Conservation (phyloP, 2,113 vertebrate species). For the Todiramphus chloris region DNA sequence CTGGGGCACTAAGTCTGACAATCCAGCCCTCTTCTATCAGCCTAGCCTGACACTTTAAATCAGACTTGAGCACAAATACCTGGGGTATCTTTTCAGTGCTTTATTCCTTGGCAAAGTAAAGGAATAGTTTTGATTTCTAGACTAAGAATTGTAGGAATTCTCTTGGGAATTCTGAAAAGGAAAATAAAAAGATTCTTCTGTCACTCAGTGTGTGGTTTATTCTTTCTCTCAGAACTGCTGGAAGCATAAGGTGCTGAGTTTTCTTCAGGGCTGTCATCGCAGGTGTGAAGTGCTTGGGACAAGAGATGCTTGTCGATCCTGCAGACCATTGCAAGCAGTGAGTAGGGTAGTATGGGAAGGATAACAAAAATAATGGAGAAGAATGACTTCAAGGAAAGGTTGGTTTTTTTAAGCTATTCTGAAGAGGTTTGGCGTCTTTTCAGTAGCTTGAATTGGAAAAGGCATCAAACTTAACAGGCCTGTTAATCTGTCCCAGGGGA, state of each 20-base stretch:
- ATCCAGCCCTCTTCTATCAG: background rate
- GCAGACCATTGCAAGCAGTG: background rate
- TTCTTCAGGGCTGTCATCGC: background rate
- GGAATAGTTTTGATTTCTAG: background rate
- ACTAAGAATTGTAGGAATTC: background rate
- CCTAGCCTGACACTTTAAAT: background rate
- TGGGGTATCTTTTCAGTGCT: background rate
- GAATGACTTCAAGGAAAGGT: background rate
- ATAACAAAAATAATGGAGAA: background rate
- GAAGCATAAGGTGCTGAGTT: background rate
- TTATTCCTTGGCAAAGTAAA: background rate
- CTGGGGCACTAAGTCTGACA: background rate
- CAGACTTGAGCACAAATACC: background rate
- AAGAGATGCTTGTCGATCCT: background rate
- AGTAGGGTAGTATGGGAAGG: background rate
- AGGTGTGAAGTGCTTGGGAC: background rate
- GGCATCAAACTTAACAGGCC: background rate
- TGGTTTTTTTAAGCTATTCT: background rate
- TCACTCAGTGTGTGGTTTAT: background rate
- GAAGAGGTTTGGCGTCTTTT: background rate
- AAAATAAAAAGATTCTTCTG: background rate
- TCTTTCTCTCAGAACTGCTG: background rate
- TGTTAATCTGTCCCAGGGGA: background rate
- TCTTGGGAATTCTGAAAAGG: background rate
- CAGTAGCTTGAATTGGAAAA: background rate